phyloP scores from a whole-genome alignment of 2,888 invertebrate genomes.

The Drosophila anomalata region DNA sequence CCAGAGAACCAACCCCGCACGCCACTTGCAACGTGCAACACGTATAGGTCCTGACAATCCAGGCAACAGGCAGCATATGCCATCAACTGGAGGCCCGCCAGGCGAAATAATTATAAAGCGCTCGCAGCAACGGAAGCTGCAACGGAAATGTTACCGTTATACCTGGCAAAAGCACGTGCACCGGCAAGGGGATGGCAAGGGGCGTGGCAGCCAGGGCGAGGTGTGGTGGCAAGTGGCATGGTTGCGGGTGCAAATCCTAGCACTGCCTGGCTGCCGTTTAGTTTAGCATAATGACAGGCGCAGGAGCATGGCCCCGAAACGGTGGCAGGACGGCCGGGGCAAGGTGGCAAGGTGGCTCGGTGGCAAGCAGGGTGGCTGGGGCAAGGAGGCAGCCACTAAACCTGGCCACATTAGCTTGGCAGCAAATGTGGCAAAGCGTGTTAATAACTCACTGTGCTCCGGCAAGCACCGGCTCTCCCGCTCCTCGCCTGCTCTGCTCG shows the following conservation, averaged over 20 bases:
- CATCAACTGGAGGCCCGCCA: conserved; percentile 74
- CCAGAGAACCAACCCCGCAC: neutral
- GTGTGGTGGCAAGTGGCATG: conserved; percentile 34
- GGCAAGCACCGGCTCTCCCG: conserved; percentile 32
- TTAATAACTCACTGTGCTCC: conserved; percentile 75
- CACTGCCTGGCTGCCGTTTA: conserved; percentile 73
- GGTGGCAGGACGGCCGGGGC: conserved; percentile 11
- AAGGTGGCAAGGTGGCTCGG: neutral
- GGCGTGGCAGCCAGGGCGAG: neutral
- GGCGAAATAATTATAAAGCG: conserved; percentile 80
- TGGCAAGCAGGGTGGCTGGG: conserved; percentile 29
- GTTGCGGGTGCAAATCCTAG: conserved; percentile 75
- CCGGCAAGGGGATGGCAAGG: neutral
- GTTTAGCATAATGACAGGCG: conserved; percentile 80
- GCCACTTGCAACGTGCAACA: conserved; percentile 63
- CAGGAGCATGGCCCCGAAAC: conserved; percentile 38
- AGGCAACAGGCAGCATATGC: conserved; percentile 78
- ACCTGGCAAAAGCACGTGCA: conserved; percentile 69
- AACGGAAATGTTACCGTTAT: conserved; percentile 76
- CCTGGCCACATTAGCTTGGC: conserved; percentile 77
- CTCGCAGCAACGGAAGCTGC: conserved; percentile 75
- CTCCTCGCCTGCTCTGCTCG: conserved; percentile 7
- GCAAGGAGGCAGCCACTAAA: conserved; percentile 63
- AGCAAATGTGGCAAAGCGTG: conserved; percentile 79
- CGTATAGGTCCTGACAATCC: conserved; percentile 72